phyloP scores from a whole-genome alignment of 2,113 vertebrate genomes.

The Glareola pratincola region DNA sequence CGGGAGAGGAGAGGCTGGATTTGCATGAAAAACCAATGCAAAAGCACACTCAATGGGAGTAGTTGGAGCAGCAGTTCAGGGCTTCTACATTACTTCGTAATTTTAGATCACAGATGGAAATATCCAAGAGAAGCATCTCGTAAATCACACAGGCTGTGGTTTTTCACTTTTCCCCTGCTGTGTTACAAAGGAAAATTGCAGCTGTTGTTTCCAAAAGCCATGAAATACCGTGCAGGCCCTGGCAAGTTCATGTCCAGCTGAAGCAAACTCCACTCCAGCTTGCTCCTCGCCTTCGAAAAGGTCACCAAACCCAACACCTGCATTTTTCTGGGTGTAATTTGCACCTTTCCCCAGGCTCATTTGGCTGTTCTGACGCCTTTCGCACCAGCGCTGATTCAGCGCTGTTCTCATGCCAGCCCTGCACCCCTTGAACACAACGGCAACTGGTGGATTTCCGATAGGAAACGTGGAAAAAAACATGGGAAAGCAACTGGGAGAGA shows the following conservation, averaged over 20 bases:
- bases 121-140: not conserved
- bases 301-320: not conserved
- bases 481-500: not conserved
- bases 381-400: not conserved
- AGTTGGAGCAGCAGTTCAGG: not conserved
- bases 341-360: not conserved
- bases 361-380: not conserved
- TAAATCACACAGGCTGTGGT: not conserved
- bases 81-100: not conserved
- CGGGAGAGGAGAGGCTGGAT: not conserved
- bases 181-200: slow-evolving; percentile 2
- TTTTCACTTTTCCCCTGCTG: not conserved
- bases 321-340: not conserved
- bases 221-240: not conserved
- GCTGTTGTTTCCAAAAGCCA: slow-evolving; percentile 3
- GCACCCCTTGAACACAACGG: not conserved
- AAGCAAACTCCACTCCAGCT: not conserved
- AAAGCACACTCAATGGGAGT: not conserved
- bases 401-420: not conserved
- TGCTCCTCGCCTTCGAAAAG: not conserved
- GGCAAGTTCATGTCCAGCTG: not conserved
- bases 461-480: not conserved
- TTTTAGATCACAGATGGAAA: slow-evolving; percentile 1
- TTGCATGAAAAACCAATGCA: not conserved
- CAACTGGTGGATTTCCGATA: not conserved